Evolutionary conservation across 2,888 invertebrate species (phyloP).

Genomic region (Drosophila yooni): DNA sequence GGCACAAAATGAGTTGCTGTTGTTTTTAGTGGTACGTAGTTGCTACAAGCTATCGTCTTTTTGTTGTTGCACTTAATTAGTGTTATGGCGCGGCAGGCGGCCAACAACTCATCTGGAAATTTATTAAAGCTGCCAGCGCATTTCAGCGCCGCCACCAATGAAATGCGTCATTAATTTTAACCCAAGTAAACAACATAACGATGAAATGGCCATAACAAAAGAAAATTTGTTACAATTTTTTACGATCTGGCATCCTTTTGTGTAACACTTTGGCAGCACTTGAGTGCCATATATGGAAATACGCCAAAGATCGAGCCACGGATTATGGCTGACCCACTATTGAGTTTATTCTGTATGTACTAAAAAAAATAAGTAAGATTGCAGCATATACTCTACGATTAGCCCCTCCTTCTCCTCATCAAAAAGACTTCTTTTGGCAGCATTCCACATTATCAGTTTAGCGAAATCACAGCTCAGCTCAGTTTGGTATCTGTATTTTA

Average conservation of each 20-base stretch:
- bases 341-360: not conserved
- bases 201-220: constrained; percentile 20
- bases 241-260: constrained; percentile 2
- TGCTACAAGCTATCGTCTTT: constrained; percentile 5
- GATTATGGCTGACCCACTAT: not conserved
- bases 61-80: constrained; percentile 61
- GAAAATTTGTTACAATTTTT: constrained; percentile 8
- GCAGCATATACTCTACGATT: too few relatives aligned
- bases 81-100: constrained; percentile 34
- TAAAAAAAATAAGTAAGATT: not conserved
- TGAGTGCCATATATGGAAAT: constrained; percentile 5
- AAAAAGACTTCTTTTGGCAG: not conserved
- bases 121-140: constrained; percentile 42
- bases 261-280: constrained; percentile 12
- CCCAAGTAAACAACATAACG: constrained; percentile 6
- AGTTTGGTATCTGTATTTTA: not conserved
- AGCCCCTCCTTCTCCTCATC: not conserved
- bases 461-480: not conserved
- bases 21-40: constrained; percentile 25
- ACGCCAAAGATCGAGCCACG: not conserved
- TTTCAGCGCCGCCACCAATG: constrained; percentile 15
- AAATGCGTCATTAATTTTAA: constrained; percentile 50
- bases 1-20: constrained; percentile 39
- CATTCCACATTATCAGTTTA: not conserved
- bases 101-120: constrained; percentile 29